Evolutionary conservation across 2,888 invertebrate species (phyloP).

Genomic region (Hydroisotoma schaefferi): DNA sequence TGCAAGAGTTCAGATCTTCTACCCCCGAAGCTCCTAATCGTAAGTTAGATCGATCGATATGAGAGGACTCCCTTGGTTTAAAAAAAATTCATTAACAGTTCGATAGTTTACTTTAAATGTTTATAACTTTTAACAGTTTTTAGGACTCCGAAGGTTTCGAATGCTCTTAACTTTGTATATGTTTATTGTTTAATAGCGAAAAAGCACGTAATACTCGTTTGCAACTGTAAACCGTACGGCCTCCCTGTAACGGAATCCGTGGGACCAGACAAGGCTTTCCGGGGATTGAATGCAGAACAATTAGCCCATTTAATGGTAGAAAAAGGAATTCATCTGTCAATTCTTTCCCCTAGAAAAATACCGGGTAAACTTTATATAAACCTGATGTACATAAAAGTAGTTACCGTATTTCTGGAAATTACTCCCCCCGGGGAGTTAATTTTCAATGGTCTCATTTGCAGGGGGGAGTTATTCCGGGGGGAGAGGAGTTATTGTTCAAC

Average conservation of each 20-base stretch:
- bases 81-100: not conserved
- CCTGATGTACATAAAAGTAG: not conserved
- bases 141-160: not conserved
- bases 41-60: too few relatives aligned
- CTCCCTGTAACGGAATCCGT: constrained; percentile 71
- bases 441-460: too few relatives aligned
- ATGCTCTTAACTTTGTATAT: not conserved
- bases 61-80: too few relatives aligned
- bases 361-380: constrained; percentile 53
- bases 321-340: constrained; percentile 78
- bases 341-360: constrained; percentile 83
- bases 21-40: constrained; percentile 26
- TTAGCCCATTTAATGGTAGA: constrained; percentile 74
- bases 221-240: constrained; percentile 89
- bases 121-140: not conserved
- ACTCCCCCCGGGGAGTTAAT: too few relatives aligned
- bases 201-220: constrained; percentile 76
- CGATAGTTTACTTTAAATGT: not conserved
- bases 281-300: constrained; percentile 78
- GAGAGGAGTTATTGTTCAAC: too few relatives aligned
- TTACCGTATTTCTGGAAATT: not conserved
- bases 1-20: constrained; percentile 52
- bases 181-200: constrained; percentile 22
- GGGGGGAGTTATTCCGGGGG: too few relatives aligned
- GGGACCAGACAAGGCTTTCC: constrained; percentile 56